A percentile compares a stretch with the other conserved stretches of the same genome.
Conservation (phyloP, 2,797 vertebrate species). For the Catamblyrhynchus diadema region DNA sequence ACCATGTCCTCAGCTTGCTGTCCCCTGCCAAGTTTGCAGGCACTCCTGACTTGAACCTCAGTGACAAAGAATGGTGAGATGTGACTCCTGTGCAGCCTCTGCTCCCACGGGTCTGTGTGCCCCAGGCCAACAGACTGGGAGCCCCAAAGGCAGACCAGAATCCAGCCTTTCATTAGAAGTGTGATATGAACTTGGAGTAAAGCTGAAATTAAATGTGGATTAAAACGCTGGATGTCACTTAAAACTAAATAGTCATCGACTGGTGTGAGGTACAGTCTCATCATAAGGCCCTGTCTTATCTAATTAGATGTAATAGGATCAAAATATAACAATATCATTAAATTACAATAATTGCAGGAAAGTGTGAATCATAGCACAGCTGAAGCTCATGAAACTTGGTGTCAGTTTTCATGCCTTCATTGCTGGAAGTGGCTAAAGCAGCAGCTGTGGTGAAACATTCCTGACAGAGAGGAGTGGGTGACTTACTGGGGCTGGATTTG, state of each 20-base stretch:
- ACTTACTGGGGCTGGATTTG: background rate
- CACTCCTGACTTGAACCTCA: fast-evolving
- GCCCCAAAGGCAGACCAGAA: background rate
- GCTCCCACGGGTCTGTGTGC: fast-evolving
- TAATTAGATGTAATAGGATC: background rate
- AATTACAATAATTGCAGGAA: background rate
- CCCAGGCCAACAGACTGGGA: background rate
- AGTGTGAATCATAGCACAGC: background rate
- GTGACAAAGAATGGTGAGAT: background rate
- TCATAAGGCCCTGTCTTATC: background rate
- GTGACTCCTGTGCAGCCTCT: background rate
- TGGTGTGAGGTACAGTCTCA: background rate
- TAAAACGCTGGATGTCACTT: background rate
- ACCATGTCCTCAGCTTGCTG: background rate
- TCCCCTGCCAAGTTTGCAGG: background rate
- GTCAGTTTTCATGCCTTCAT: background rate
- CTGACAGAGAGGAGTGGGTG: background rate
- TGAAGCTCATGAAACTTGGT: background rate
- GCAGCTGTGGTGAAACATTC: background rate
- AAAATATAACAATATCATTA: background rate
- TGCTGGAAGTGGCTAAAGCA: background rate
- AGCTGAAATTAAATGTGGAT: background rate
- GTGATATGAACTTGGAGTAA: background rate
- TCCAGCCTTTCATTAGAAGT: background rate
- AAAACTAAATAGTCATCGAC: background rate